A percentile compares a stretch with the other conserved stretches of the same genome.
Evolutionary conservation across 2,113 vertebrate genomes (phyloP).

Genomic region (Alosa alosa): DNA sequence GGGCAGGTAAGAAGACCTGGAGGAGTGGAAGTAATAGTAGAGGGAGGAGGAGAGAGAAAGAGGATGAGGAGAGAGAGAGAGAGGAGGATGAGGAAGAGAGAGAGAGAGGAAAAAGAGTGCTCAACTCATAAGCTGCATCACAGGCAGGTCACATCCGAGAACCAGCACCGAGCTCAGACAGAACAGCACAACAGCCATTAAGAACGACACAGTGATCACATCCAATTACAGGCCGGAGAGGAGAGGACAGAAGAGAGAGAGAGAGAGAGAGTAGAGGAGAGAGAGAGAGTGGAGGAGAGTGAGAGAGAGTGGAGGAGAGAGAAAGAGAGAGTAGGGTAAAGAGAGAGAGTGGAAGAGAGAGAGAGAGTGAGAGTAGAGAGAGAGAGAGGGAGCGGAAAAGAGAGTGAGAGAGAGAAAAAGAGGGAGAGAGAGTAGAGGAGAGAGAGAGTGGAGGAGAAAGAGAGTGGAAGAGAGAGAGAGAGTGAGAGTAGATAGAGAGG

Average conservation of each 20-base stretch:
- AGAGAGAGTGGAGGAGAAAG: background rate
- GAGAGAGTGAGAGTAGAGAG: background rate
- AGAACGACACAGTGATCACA: no score
- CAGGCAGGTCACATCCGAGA: no score
- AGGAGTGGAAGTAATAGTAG: no score
- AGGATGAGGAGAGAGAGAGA: background rate
- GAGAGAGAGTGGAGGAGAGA: background rate
- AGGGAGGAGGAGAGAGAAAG: background rate
- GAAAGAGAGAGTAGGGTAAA: no score
- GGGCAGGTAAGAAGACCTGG: no score
- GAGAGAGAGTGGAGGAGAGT: conserved; percentile 1
- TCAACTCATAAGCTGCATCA: no score
- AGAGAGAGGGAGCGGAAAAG: background rate
- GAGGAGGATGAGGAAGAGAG: background rate
- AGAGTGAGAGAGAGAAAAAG: conserved; percentile 18
- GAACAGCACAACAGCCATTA: background rate
- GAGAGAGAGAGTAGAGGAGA: no score
- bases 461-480: background rate
- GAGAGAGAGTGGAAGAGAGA: conserved; percentile 13
- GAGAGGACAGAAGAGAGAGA: no score
- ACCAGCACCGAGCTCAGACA: background rate
- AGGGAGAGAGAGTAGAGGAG: background rate
- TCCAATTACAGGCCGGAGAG: no score
- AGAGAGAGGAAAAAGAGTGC: no score
- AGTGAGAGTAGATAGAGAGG: background rate